Evolutionary conservation across 2,888 invertebrate species (phyloP).

Genomic region (Pilophorus perplexus): DNA sequence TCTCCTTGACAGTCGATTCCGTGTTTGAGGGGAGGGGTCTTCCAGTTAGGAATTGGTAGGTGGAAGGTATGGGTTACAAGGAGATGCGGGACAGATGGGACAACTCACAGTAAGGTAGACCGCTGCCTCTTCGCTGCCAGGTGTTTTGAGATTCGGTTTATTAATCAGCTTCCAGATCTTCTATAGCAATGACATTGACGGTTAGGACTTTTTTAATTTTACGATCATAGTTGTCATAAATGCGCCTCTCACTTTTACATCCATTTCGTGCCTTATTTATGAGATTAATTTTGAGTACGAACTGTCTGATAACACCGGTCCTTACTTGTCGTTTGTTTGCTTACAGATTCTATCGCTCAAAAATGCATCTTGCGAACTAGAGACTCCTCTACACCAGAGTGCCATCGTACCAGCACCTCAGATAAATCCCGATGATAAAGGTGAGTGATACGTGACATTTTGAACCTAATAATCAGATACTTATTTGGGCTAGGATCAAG

Average conservation of each 20-base stretch:
- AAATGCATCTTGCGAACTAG: conserved; percentile 27
- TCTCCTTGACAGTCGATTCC: no score
- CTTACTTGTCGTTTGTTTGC: not conserved
- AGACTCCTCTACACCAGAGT: conserved; percentile 13
- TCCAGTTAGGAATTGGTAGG: no score
- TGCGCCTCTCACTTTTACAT: no score
- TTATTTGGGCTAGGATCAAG: no score
- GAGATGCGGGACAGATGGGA: conserved; percentile 37
- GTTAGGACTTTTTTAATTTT: not conserved
- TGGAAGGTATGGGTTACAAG: no score
- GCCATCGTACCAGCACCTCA: conserved; percentile 11
- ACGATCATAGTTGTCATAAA: not conserved
- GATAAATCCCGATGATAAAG: conserved; percentile 26
- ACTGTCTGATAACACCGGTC: not conserved
- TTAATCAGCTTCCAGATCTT: no score
- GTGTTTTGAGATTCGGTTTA: conserved; percentile 3
- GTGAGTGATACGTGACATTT: not conserved
- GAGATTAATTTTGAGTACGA: not conserved
- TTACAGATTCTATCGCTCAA: conserved; percentile 26
- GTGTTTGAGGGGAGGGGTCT: no score
- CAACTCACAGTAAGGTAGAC: not conserved
- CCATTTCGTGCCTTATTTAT: not conserved
- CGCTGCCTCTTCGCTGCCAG: not conserved
- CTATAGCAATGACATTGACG: no score
- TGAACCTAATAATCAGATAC: no score